Conservation (phyloP, 2,797 vertebrate genomes). For the Anas capensis region DNA sequence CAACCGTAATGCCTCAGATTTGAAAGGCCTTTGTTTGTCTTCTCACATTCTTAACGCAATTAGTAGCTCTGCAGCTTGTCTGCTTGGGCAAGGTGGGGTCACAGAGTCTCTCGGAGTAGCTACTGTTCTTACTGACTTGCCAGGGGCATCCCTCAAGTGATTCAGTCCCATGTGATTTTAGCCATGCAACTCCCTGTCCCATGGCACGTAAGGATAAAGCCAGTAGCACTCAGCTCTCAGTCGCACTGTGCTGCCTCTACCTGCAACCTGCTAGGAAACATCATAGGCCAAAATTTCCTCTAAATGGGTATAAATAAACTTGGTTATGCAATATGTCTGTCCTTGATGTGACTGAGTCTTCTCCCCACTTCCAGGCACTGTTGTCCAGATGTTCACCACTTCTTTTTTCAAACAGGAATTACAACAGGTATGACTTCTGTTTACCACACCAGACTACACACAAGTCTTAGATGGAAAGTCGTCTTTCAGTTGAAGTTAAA, state of each 20-base stretch:
- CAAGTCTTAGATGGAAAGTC: background rate
- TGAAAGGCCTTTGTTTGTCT: conserved; percentile 65
- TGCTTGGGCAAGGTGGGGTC: background rate
- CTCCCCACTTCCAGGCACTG: background rate
- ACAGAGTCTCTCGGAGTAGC: background rate
- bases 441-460: background rate
- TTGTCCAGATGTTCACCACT: background rate
- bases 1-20: conserved; percentile 45
- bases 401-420: background rate
- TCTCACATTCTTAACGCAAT: conserved; percentile 39
- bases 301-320: background rate
- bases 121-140: background rate
- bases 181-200: background rate
- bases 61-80: conserved; percentile 17
- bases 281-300: background rate
- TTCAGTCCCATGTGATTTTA: background rate
- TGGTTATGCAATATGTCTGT: background rate
- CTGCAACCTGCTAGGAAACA: background rate
- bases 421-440: background rate
- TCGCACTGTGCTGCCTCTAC: background rate
- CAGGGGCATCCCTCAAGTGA: background rate
- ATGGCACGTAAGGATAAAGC: background rate
- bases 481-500: background rate
- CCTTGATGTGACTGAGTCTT: background rate
- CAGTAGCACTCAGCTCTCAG: background rate